Conservation (phyloP, 2,113 vertebrate species). For the Elachura formosa region DNA sequence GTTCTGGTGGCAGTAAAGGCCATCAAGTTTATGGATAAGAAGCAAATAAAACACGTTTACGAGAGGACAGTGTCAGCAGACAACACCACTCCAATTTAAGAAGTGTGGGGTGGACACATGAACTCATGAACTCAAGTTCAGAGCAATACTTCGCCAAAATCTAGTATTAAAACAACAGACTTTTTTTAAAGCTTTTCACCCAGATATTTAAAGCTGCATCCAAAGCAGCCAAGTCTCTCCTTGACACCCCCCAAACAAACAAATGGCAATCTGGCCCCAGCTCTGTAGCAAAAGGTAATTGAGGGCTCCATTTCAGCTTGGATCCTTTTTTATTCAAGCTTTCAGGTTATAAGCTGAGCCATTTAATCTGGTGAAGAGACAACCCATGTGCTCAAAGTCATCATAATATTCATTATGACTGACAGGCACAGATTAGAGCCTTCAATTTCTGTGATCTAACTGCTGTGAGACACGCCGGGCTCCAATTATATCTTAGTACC, state of each 20-base stretch:
- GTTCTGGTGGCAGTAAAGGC: neutral
- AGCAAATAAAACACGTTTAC: neutral
- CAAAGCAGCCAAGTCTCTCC: neutral
- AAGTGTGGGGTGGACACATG: rapidly evolving
- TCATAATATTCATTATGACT: neutral
- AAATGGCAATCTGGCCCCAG: neutral
- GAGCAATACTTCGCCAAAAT: neutral
- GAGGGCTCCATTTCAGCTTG: neutral
- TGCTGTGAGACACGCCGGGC: neutral
- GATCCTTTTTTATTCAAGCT: neutral
- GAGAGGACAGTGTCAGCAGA: neutral
- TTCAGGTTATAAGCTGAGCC: neutral
- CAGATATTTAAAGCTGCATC: neutral
- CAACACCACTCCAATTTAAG: neutral
- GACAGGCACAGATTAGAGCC: slow-evolving; percentile 16
- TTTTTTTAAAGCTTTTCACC: neutral
- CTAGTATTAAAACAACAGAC: neutral
- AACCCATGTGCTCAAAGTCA: neutral
- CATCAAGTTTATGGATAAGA: neutral
- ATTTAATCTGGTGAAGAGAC: neutral
- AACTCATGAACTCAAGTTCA: neutral
- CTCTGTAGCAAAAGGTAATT: neutral
- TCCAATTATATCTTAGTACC: slow-evolving; percentile 2
- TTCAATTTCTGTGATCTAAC: slow-evolving; percentile 9
- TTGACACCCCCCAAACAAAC: neutral